Base-by-base conservation (phyloP, 1,140 invertebrate species). In the Rhyzopertha dominica region DNA sequence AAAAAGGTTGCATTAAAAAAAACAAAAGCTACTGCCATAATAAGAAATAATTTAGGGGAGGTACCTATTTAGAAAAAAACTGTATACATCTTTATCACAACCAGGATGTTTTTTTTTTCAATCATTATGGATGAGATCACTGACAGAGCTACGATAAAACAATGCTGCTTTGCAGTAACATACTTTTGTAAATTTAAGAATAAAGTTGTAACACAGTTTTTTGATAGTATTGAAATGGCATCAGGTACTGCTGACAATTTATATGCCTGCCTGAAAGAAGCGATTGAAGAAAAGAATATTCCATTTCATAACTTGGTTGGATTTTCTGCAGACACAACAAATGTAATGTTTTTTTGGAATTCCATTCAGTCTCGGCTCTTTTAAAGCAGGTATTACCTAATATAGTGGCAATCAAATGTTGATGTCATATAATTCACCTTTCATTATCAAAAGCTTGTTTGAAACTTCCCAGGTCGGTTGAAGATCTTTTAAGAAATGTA, bases 321-420 rank as follows among this genome's bases (percentile, higher is more conserved):
- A 16, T 65, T 65, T 47, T 50, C 51, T 24, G 56, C 56, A n/a
- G 66, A 67, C 43, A 65, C 62, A 4, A 59, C 58, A 3, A 66
- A 61, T 51, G 56, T 52, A 5, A 67, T 66, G 65, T 51, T 62
- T 16, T 63, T 63, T 3, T n/a, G n/a, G 43, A 54, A 54, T 45
- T 59, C 37, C 26, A 62, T 30, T 67, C 62, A 30, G 52, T 68
- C 19, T 20, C 34, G 17, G 5, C 40, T 9, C 18, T 12, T 4
- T 26, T 49, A 19, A 44, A 44, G 20, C 20, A 24, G 5, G 41
- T 39, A 7, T 18, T 49, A 13, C 47, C 47, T 16, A 9, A 43
- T 19, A 43, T 49, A 16, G 47, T 30, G 16, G 31, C 2, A 12
- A 18, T 47, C 9, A 43, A 39, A 25, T 49, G 47, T 32, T 49